Base-by-base conservation (phyloP, 2,888 invertebrate species). In the Acanthococcus lagerstroemiae region DNA sequence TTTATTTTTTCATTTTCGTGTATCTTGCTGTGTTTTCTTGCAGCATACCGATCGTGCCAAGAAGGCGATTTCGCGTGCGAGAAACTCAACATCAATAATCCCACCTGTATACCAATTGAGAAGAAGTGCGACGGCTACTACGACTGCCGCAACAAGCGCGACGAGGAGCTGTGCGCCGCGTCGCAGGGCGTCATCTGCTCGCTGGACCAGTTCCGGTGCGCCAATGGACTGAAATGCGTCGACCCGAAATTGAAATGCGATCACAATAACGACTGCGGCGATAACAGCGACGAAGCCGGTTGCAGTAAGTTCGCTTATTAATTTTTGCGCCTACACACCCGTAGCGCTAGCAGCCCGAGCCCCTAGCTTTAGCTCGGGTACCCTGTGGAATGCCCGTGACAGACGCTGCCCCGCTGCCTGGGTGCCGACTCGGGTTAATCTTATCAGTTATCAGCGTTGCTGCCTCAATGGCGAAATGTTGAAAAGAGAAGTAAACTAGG, bases 41-140 rank as follows among this genome's bases (percentile, higher is more conserved):
- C 78, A 93, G 93, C 86, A 71, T 93, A 92, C 77, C 84, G 92
- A 74, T 88, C 88, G 75, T 95, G 94, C 77, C 87, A 88, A 76
- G 75, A 82, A 15, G 89, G 88, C 71, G 94, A 94, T 78, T 91
- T 95, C 78, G 86, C 86, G 74, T 95, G 95, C 77, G 90, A 88
- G 65, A 78, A 79, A 7, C 73, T 74, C 26, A 81, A 82, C 71
- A 79, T 80, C 72, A 86, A 85, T 72, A 83, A 84, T 68, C 88
- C 88, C 21, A 87, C 90, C 22, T 95, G 95, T 77, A 85, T 95
- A 75, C 88, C 90, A 55, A 87, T 86, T 76, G 86, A 87, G 72
- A 93, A 92, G 76, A 86, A 84, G 74, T 95, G 95, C 78, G 92
- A 95, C 75, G 95, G 95, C 73, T 86, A 86, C 74, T 87, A 84